Evolutionary conservation across 2,113 vertebrate genomes (phyloP).

Genomic region (Serranochromis macrocephalus): DNA sequence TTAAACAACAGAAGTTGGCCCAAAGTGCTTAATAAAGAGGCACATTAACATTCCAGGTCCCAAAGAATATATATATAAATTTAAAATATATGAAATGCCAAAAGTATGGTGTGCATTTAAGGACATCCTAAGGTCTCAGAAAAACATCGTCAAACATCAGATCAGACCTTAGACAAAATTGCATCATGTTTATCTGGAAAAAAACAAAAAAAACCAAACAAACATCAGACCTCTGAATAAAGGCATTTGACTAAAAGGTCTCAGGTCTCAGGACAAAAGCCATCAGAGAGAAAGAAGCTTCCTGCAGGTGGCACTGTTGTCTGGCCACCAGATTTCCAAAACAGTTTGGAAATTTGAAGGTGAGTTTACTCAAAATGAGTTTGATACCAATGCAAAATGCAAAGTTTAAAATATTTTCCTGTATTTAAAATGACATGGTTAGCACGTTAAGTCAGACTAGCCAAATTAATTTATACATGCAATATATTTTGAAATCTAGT

Average conservation of each 20-base stretch:
- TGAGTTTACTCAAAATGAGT: neutral
- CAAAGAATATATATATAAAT: neutral
- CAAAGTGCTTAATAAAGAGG: neutral
- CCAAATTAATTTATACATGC: neutral
- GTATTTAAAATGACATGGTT: neutral
- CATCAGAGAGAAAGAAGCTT: neutral
- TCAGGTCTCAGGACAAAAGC: neutral
- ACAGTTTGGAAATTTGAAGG: neutral
- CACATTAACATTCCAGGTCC: neutral
- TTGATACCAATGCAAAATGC: neutral
- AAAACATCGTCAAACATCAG: neutral
- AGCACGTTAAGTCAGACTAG: neutral
- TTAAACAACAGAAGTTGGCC: neutral
- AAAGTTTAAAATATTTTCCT: neutral
- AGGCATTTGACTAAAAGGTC: neutral
- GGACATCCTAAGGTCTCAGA: neutral
- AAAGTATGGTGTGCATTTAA: neutral
- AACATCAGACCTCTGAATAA: neutral
- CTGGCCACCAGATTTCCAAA: neutral
- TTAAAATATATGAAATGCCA: neutral
- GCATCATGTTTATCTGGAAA: neutral
- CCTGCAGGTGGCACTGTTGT: neutral
- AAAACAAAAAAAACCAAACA: neutral
- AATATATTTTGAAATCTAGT: neutral
- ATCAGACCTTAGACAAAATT: neutral